phyloP scores from a whole-genome alignment of 1,140 invertebrate genomes.

The Scylla paramamosain region DNA sequence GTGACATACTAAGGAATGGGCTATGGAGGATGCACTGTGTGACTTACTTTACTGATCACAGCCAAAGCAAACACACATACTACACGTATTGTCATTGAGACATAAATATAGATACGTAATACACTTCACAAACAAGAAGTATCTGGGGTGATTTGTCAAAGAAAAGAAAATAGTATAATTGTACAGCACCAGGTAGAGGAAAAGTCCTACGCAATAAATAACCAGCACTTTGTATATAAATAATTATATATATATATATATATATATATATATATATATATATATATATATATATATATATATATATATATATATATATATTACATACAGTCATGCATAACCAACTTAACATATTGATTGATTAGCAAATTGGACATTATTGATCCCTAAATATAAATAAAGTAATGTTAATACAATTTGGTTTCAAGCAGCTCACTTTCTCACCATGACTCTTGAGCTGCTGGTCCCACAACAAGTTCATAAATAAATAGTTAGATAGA shows the following conservation, averaged over 20 bases:
- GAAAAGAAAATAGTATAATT: no score
- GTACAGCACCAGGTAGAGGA: no score
- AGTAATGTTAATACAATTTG: not conserved
- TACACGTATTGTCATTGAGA: no score
- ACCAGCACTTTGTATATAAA: no score
- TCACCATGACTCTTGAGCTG: not conserved
- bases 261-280: constrained; percentile 36
- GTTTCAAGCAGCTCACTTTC: not conserved
- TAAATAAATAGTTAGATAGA: not conserved
- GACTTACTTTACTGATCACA: no score
- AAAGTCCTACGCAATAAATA: no score
- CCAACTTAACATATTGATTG: not conserved
- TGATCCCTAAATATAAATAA: not conserved
- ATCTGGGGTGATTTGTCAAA: no score
- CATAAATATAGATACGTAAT: no score
- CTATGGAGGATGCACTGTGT: no score
- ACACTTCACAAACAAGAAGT: no score
- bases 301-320: not conserved
- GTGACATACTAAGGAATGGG: no score
- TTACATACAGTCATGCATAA: not conserved
- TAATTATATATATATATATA: constrained; percentile 24
- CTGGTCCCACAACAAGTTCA: not conserved
- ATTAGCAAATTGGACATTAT: not conserved
- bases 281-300: constrained; percentile 43
- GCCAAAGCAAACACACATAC: no score